phyloP scores from a whole-genome alignment of 2,113 vertebrate genomes.

The Amphiprion percula region DNA sequence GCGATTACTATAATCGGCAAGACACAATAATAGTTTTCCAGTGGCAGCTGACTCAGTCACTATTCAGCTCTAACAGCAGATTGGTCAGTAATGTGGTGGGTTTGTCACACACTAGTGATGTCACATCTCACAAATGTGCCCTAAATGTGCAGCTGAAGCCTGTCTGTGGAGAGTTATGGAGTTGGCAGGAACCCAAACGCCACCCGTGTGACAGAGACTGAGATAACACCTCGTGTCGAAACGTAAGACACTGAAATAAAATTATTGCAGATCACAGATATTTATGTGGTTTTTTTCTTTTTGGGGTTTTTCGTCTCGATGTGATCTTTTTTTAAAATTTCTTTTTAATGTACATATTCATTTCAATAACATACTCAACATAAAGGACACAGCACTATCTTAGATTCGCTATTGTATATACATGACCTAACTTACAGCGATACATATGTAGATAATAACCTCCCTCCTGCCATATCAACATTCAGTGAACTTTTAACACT shows the following conservation, averaged over 20 bases:
- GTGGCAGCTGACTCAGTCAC: conserved; percentile 62
- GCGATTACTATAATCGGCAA: conserved; percentile 59
- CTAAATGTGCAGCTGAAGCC: conserved; percentile 68
- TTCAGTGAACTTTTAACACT: conserved; percentile 55
- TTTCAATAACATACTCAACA: conserved; percentile 83
- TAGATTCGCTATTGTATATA: conserved; percentile 83
- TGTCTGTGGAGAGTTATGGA: conserved; percentile 36
- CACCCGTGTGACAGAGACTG: conserved; percentile 43
- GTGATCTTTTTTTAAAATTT: conserved; percentile 60
- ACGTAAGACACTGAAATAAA: conserved; percentile 71
- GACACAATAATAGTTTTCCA: conserved; percentile 61
- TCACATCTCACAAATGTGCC: conserved; percentile 65
- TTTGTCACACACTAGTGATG: conserved; percentile 52
- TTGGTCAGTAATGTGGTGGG: conserved; percentile 48
- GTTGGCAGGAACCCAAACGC: conserved; percentile 44
- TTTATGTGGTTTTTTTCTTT: conserved; percentile 46
- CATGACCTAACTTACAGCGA: conserved; percentile 82
- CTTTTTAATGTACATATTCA: conserved; percentile 79
- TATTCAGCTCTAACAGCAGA: conserved; percentile 68
- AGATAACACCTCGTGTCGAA: conserved; percentile 46
- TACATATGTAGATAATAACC: conserved; percentile 73
- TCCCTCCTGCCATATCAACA: conserved; percentile 45
- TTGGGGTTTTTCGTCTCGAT: conserved; percentile 62
- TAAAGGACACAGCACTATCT: conserved; percentile 84
- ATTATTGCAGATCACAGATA: conserved; percentile 75